Conservation (phyloP, 2,113 vertebrate species). For the Delphinapterus leucas region DNA sequence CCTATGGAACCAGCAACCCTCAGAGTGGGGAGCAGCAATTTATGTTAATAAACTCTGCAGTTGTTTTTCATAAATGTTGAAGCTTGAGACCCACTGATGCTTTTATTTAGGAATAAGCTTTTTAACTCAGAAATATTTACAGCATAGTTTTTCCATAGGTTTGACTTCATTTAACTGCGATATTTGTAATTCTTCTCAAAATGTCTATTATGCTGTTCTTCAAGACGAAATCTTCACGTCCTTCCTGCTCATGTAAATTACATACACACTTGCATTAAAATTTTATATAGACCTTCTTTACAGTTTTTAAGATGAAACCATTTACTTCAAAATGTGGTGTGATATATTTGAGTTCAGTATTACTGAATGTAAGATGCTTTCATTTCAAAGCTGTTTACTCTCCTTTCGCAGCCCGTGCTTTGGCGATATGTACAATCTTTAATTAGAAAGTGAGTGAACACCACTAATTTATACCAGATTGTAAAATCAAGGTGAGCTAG, state of each 20-base stretch:
- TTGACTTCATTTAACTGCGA: constrained; percentile 32
- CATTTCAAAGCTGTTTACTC: constrained; percentile 27
- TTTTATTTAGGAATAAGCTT: constrained; percentile 6
- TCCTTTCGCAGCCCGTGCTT: not conserved
- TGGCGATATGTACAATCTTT: not conserved
- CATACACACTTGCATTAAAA: constrained; percentile 19
- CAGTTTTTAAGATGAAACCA: constrained; percentile 47
- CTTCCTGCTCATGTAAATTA: constrained; percentile 35
- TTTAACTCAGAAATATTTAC: constrained; percentile 26
- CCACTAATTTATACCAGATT: not conserved
- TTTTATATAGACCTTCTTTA: constrained; percentile 16
- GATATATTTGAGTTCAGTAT: constrained; percentile 13
- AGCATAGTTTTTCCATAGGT: not conserved
- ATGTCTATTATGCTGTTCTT: not conserved
- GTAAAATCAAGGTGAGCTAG: not conserved
- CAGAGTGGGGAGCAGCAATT: not conserved
- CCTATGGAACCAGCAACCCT: not conserved
- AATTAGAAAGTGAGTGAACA: not conserved
- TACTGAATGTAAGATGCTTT: not conserved
- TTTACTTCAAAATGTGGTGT: constrained; percentile 27
- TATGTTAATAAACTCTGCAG: not conserved
- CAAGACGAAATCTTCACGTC: constrained; percentile 34
- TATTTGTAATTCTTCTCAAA: not conserved
- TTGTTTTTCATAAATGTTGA: not conserved
- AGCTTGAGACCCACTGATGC: not conserved